Percentiles rank a stretch among this genome's conserved stretches.
phyloP scores from a whole-genome alignment of 2,888 invertebrate species.

The Trissolcus brochymenae region DNA sequence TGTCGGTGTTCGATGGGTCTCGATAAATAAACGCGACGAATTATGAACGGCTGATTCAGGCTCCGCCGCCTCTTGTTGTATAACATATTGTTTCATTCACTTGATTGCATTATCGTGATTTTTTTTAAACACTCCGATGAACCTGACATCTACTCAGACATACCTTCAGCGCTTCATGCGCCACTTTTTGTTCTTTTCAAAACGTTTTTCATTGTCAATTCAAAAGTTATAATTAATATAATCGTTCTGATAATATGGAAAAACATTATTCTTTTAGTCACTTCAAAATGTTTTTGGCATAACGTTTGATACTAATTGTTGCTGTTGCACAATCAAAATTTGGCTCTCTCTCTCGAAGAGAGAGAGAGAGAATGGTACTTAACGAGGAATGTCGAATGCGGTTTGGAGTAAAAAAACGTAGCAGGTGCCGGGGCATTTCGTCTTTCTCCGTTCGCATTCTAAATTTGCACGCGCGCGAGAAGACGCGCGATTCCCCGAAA shows the following conservation, averaged over 20 bases:
- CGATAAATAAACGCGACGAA: slow-evolving; percentile 52
- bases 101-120: not conserved
- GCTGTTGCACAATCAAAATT: slow-evolving; percentile 4
- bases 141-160: too few species aligned
- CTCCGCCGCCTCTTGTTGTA: not conserved
- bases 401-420: slow-evolving; percentile 24
- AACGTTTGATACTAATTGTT: too few species aligned
- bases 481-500: slow-evolving; percentile 54
- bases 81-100: slow-evolving; percentile 33
- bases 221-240: too few species aligned
- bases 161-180: too few species aligned
- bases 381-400: slow-evolving; percentile 37
- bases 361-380: slow-evolving; percentile 12
- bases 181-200: too few species aligned
- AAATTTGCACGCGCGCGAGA: slow-evolving; percentile 51
- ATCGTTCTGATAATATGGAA: too few species aligned
- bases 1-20: slow-evolving; percentile 50
- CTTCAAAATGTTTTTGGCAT: too few species aligned
- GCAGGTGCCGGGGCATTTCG: slow-evolving; percentile 49
- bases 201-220: too few species aligned
- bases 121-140: slow-evolving; percentile 24
- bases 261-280: too few species aligned
- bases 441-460: slow-evolving; percentile 57
- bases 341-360: slow-evolving; percentile 4
- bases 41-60: slow-evolving; percentile 48